Base-by-base conservation (phyloP, 2,797 vertebrate species). In the Moxostoma hubbsi region DNA sequence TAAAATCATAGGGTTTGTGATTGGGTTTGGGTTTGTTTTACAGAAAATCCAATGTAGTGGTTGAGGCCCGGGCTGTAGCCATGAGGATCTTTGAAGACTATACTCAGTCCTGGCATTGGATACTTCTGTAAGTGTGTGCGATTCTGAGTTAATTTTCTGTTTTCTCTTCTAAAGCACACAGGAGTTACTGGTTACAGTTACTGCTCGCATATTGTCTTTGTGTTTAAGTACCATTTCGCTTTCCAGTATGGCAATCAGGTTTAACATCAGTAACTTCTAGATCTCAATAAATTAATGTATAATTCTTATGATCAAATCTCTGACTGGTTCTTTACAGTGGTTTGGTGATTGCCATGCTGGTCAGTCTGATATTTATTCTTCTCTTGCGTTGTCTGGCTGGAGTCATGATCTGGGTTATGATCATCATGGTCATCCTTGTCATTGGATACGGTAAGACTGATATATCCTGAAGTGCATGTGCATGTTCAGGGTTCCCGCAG, bases 11-110 rank as follows among this genome's bases (percentile, higher is more conserved):
- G 36, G 36, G 36, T 36, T 36, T 36, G 2, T 36, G 36, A 36
- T 36, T 36, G 24, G 24, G 24, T 24, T 24, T 24, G 24, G 24
- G 36, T 36, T 36, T 36, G 36, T 72, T 0, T 82, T 24, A 18
- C 87, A 99, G 98, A 79, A 95, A 95, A 69, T 97, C 97, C 43
- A 98, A 97, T 5, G 67, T 94, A 46, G 93, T 95, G 1, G 88
- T 96, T 74, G 96, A 98, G 84, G 88, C 95, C 0, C 91, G 96
- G 1, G 94, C 97, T 69, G 90, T 98, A 81, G 96, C 96, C 84
- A 98, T 99, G 97, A 94, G 94, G 89, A 96, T 99, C 85, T 98
- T 99, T 77, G 96, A 99, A 86, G 97, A 99, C 80, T 98, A 97
- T 89, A 98, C 97, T 0, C 94, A 95, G 43, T 98, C 97, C 1